Evolutionary conservation across 2,113 vertebrate genomes (phyloP).

Genomic region (Aldabrachelys gigantea): DNA sequence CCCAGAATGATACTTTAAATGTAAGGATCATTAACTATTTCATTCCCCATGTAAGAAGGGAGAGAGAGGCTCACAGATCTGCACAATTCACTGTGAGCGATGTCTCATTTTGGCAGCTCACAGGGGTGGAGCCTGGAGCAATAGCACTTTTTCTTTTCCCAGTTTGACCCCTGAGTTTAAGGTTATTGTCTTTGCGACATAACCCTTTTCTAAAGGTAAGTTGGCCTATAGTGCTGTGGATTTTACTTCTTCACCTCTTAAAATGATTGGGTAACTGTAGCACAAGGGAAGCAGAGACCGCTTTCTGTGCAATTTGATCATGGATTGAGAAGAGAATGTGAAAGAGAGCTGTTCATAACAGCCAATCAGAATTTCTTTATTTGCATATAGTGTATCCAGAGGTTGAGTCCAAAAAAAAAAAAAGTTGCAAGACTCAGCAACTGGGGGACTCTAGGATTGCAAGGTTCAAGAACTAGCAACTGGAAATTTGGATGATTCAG

Average conservation of each 20-base stretch:
- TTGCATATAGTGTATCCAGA: neutral
- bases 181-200: neutral
- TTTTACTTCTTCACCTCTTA: neutral
- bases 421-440: neutral
- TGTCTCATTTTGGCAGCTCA: neutral
- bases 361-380: neutral
- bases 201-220: neutral
- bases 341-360: neutral
- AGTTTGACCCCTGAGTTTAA: neutral
- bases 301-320: neutral
- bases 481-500: constrained; percentile 70
- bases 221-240: neutral
- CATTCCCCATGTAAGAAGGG: neutral
- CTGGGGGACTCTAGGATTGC: neutral
- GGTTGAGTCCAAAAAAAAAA: neutral
- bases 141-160: neutral
- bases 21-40: neutral
- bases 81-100: neutral
- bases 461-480: neutral
- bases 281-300: neutral
- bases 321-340: neutral
- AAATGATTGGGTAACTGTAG: neutral
- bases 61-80: neutral
- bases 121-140: neutral
- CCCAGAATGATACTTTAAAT: neutral